Percentiles rank a stretch among this genome's conserved stretches.
phyloP scores from a whole-genome alignment of 2,888 invertebrate genomes.

The Patella ulyssiponensis region DNA sequence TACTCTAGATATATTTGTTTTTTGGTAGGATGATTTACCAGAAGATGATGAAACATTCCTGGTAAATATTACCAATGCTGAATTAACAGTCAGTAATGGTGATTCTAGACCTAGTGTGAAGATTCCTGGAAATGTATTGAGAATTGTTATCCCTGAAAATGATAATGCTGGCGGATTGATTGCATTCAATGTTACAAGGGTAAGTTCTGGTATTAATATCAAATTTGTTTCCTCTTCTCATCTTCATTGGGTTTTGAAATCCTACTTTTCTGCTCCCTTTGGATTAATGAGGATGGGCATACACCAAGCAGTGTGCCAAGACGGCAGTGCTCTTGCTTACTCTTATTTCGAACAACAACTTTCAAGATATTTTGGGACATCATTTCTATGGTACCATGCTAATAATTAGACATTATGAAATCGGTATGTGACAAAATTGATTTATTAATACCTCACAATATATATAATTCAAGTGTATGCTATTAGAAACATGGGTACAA shows the following conservation, averaged over 20 bases:
- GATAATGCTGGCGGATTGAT: constrained; percentile 68
- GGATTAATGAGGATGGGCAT: too few species aligned
- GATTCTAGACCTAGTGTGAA: constrained; percentile 64
- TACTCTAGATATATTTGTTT: constrained; percentile 1
- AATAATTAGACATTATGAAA: too few species aligned
- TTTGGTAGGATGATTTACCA: constrained; percentile 63
- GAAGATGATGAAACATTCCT: constrained; percentile 67
- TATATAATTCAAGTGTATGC: background rate
- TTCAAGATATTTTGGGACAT: too few species aligned
- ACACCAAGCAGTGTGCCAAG: too few species aligned
- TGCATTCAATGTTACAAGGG: constrained; percentile 65
- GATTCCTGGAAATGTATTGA: constrained; percentile 54
- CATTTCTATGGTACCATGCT: too few species aligned
- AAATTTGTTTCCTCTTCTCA: too few species aligned
- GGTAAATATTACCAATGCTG: constrained; percentile 66
- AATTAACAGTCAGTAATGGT: constrained; percentile 45
- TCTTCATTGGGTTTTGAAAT: too few species aligned
- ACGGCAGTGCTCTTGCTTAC: too few species aligned
- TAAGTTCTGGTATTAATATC: constrained; percentile 40
- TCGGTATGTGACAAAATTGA: too few species aligned
- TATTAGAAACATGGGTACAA: background rate
- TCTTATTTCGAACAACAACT: too few species aligned
- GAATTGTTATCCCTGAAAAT: constrained; percentile 65
- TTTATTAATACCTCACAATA: too few species aligned
- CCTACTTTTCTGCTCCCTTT: too few species aligned